Conservation (phyloP, 2,113 vertebrate genomes). For the Python bivittatus region DNA sequence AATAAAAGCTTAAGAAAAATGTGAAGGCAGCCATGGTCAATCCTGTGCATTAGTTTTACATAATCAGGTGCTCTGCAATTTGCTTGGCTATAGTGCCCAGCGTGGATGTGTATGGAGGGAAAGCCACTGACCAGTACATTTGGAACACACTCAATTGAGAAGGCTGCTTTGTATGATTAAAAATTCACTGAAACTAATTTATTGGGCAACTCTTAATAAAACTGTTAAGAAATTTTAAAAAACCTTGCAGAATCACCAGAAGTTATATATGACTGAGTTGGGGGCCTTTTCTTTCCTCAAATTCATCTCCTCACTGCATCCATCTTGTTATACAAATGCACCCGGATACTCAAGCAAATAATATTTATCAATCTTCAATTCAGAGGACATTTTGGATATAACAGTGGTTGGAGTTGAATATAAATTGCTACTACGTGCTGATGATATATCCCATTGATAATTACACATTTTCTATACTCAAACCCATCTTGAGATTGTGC, state of each 20-base stretch:
- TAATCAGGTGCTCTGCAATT: background rate
- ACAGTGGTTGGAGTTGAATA: background rate
- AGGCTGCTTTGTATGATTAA: background rate
- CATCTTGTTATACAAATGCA: background rate
- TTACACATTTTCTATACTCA: background rate
- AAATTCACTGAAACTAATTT: background rate
- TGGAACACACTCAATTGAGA: background rate
- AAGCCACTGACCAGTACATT: background rate
- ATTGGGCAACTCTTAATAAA: background rate
- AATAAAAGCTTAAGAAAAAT: background rate
- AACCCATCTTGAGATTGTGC: background rate
- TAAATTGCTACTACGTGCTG: background rate
- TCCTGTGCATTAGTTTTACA: background rate
- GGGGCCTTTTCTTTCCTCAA: background rate
- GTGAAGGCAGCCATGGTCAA: background rate
- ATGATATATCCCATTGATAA: background rate
- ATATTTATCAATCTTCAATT: background rate
- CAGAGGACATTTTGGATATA: background rate
- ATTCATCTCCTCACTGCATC: background rate
- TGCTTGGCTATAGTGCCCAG: background rate
- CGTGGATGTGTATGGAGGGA: background rate
- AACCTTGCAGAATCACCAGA: background rate
- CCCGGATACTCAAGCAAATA: background rate
- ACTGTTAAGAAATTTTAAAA: background rate
- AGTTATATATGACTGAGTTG: background rate